A percentile compares a stretch with the other conserved stretches of the same genome.
Evolutionary conservation across 2,888 invertebrate genomes (phyloP).

Genomic region (Scrobipalpa costella): DNA sequence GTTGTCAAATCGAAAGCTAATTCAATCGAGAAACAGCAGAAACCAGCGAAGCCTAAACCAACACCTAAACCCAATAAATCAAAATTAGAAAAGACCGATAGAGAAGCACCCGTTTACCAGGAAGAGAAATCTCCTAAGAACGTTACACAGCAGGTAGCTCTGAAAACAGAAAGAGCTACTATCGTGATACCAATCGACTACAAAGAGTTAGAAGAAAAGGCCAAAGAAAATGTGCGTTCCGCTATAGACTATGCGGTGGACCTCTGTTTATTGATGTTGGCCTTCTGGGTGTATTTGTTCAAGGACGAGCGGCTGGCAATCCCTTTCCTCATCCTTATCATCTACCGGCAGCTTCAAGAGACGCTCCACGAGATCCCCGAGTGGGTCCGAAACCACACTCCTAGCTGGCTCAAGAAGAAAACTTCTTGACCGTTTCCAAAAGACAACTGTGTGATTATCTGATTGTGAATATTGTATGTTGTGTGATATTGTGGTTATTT

Average conservation of each 20-base stretch:
- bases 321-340: conserved; percentile 87
- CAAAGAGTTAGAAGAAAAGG: conserved; percentile 81
- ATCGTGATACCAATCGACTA: conserved; percentile 76
- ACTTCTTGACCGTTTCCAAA: conserved; percentile 71
- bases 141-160: conserved; percentile 54
- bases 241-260: conserved; percentile 88
- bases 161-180: conserved; percentile 72
- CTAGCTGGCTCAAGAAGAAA: conserved; percentile 70
- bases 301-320: conserved; percentile 90
- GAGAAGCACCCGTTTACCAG: conserved; percentile 29
- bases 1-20: conserved; percentile 44
- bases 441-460: conserved; percentile 67
- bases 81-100: conserved; percentile 38
- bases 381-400: conserved; percentile 74
- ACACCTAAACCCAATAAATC: conserved; percentile 38
- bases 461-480: conserved; percentile 68
- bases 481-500: conserved; percentile 67
- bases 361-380: conserved; percentile 82
- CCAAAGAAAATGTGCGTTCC: conserved; percentile 85
- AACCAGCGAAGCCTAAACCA: conserved; percentile 36
- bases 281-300: conserved; percentile 91
- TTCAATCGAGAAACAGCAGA: conserved; percentile 42
- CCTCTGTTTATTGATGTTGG: conserved; percentile 86
- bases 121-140: conserved; percentile 47
- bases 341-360: conserved; percentile 88